Percentiles rank a stretch among this genome's conserved stretches.
phyloP scores from a whole-genome alignment of 2,113 vertebrate species.

The Heliornis fulica region DNA sequence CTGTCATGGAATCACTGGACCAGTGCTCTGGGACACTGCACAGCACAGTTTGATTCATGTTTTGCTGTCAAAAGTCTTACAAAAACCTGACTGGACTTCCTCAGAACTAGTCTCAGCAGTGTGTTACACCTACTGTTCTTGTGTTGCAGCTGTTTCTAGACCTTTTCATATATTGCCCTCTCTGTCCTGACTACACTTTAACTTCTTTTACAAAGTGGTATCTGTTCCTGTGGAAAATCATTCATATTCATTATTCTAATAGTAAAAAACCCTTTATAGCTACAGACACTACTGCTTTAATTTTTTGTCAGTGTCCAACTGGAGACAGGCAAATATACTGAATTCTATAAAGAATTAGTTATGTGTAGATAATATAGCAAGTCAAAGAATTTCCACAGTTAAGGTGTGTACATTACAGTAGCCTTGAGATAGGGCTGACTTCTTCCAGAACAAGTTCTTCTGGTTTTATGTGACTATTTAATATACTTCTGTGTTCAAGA shows the following conservation, averaged over 20 bases:
- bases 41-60: neutral
- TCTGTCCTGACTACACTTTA: neutral
- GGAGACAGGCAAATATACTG: neutral
- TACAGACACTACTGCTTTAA: neutral
- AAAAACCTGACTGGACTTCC: neutral
- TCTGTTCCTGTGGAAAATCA: neutral
- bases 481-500: slow-evolving; percentile 8
- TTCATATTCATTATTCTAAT: neutral
- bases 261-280: neutral
- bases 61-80: neutral
- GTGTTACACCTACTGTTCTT: neutral
- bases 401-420: neutral
- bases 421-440: slow-evolving; percentile 43
- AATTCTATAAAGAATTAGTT: neutral
- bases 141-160: neutral
- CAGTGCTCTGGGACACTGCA: neutral
- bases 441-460: slow-evolving; percentile 51
- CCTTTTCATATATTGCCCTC: neutral
- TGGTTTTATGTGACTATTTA: slow-evolving; percentile 39
- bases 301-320: neutral
- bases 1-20: neutral
- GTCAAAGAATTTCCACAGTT: neutral
- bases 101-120: neutral
- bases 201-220: neutral
- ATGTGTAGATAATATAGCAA: neutral